Percentiles rank a stretch among this genome's conserved stretches.
Evolutionary conservation across 2,797 vertebrate genomes (phyloP).

Genomic region (Acanthurus leucopareius): DNA sequence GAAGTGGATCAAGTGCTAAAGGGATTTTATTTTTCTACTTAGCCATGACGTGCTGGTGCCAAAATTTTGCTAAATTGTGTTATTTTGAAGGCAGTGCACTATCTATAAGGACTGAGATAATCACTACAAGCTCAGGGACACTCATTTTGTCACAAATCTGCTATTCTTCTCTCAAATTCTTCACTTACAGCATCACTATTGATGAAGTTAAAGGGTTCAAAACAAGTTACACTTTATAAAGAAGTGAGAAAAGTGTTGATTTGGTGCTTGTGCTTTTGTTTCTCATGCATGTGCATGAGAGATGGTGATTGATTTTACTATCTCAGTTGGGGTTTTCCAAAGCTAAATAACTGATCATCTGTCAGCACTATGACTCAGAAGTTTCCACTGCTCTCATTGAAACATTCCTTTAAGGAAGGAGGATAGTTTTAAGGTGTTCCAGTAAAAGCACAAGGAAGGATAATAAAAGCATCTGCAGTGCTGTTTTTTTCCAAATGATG

Average conservation of each 20-base stretch:
- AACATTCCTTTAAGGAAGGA: neutral
- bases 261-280: neutral
- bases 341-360: neutral
- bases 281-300: too few relatives aligned
- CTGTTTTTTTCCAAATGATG: neutral
- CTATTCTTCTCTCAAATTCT: conserved; percentile 6
- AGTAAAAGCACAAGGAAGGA: neutral
- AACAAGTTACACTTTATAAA: neutral
- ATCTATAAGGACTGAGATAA: neutral
- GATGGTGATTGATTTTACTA: too few relatives aligned
- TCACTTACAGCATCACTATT: neutral
- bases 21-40: neutral
- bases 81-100: neutral
- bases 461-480: neutral
- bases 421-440: neutral
- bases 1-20: neutral
- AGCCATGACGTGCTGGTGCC: neutral
- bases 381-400: neutral
- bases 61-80: neutral
- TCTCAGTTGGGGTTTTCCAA: neutral
- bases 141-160: neutral
- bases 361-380: neutral
- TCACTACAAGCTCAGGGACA: conserved; percentile 36
- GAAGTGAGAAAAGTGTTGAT: neutral
- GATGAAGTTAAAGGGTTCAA: neutral